phyloP scores from a whole-genome alignment of 2,888 invertebrate genomes.

The Andrena fulva region DNA sequence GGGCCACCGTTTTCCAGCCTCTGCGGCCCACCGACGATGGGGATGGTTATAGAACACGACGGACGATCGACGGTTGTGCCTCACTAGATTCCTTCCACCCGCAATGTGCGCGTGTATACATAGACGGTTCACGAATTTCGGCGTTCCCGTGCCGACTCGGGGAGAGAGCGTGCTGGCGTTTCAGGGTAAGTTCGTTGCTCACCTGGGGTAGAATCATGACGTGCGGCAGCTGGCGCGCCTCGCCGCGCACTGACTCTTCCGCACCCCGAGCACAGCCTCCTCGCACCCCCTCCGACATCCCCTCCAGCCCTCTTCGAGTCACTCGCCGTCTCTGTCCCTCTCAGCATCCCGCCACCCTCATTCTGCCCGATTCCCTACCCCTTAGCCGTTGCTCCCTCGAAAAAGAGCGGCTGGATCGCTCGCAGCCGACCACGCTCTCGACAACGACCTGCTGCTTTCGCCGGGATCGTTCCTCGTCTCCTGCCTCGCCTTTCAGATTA shows the following conservation, averaged over 20 bases:
- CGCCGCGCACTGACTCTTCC: conserved; percentile 84
- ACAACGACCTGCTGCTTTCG: conserved; percentile 38
- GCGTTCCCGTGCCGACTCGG: conserved; percentile 52
- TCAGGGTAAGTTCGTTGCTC: conserved; percentile 74
- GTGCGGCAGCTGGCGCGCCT: conserved; percentile 84
- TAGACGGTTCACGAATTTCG: conserved; percentile 55
- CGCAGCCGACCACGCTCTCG: conserved; percentile 10
- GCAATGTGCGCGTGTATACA: background rate
- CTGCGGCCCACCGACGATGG: background rate
- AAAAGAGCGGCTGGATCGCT: conserved; percentile 27
- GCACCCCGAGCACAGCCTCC: conserved; percentile 76
- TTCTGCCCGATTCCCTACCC: conserved; percentile 36
- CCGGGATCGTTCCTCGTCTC: background rate
- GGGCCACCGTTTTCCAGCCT: background rate
- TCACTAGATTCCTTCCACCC: conserved; percentile 8
- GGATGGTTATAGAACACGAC: background rate
- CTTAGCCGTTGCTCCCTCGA: conserved; percentile 5
- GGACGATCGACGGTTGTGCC: background rate
- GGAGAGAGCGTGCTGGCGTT: conserved; percentile 59
- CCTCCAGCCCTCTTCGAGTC: conserved; percentile 24
- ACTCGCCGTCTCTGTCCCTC: conserved; percentile 25
- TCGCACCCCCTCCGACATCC: conserved; percentile 51
- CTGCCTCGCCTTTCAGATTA: conserved; percentile 24
- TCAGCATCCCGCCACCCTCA: conserved; percentile 36
- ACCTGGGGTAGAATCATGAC: conserved; percentile 84